A percentile compares a stretch with the other conserved stretches of the same genome.
Conservation (phyloP, 23 tunicate genomes). For the Trididemnum clinides region DNA sequence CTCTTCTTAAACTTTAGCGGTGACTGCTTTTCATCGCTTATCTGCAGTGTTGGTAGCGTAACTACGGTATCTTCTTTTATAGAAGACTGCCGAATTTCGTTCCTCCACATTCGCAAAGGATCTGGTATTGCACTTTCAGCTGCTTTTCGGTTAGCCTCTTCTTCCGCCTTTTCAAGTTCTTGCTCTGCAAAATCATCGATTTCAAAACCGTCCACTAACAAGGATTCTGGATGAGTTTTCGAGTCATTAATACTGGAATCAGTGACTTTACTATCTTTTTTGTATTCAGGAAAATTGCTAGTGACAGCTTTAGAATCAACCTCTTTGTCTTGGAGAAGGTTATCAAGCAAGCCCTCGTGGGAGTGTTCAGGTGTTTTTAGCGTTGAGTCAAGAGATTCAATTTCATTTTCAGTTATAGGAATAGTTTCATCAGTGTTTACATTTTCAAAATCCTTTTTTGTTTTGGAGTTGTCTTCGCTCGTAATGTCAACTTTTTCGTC, state of each 20-base stretch:
- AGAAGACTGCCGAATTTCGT: neutral
- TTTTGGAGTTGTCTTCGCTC: too few species aligned
- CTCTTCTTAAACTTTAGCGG: conserved; percentile 42
- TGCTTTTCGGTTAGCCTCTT: neutral
- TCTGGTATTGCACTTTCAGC: neutral
- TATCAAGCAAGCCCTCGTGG: too few species aligned
- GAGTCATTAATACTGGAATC: neutral
- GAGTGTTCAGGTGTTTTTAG: neutral
- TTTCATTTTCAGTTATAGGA: too few species aligned
- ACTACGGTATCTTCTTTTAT: neutral
- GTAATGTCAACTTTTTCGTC: too few species aligned
- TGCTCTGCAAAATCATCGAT: conserved; percentile 52
- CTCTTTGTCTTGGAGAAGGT: too few species aligned
- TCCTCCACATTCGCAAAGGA: conserved; percentile 2
- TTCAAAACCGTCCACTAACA: neutral
- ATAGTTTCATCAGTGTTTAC: too few species aligned
- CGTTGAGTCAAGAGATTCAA: neutral
- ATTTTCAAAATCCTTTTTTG: too few species aligned
- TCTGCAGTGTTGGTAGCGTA: neutral
- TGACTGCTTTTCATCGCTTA: neutral
- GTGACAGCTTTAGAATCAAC: too few species aligned
- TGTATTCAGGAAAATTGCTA: too few species aligned
- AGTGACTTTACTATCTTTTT: neutral
- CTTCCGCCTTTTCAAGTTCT: conserved; percentile 31
- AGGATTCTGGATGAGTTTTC: neutral